Percentiles rank a stretch among this genome's conserved stretches.
Conservation (phyloP, 2,888 invertebrate species). For the Campaea margaritaria region DNA sequence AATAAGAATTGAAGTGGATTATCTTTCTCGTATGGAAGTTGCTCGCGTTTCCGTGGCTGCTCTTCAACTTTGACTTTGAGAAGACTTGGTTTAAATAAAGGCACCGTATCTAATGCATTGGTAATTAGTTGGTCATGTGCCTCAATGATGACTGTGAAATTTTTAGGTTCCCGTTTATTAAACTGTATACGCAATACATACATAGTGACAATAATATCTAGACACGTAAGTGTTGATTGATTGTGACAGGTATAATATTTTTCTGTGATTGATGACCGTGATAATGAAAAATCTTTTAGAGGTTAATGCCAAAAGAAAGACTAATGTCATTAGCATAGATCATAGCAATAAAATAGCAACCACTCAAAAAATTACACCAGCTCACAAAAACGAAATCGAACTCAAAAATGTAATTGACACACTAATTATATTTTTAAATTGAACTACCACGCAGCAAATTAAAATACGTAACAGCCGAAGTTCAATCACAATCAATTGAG, state of each 20-base stretch:
- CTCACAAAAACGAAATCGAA: background rate
- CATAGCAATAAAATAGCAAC: no score
- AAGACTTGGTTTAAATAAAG: background rate
- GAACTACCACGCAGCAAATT: slow-evolving; percentile 6
- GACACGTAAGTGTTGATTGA: no score
- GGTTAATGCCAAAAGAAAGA: background rate
- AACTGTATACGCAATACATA: no score
- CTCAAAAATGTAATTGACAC: background rate
- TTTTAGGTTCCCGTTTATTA: no score
- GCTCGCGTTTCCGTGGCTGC: slow-evolving; percentile 9
- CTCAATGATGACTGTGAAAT: no score
- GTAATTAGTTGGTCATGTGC: no score
- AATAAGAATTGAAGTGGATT: slow-evolving; percentile 21
- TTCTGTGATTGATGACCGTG: background rate
- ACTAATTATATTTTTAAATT: slow-evolving; percentile 5
- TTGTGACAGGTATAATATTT: background rate
- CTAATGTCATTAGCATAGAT: no score
- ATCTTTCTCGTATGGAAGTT: slow-evolving; percentile 21
- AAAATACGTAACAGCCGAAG: slow-evolving; percentile 17
- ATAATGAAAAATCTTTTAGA: no score
- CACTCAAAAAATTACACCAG: background rate
- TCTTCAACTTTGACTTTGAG: background rate
- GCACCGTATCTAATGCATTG: no score
- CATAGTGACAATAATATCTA: no score
- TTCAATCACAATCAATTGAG: slow-evolving; percentile 29